Conservation (phyloP, 2,113 vertebrate species). For the Gnathonemus longibarbis region DNA sequence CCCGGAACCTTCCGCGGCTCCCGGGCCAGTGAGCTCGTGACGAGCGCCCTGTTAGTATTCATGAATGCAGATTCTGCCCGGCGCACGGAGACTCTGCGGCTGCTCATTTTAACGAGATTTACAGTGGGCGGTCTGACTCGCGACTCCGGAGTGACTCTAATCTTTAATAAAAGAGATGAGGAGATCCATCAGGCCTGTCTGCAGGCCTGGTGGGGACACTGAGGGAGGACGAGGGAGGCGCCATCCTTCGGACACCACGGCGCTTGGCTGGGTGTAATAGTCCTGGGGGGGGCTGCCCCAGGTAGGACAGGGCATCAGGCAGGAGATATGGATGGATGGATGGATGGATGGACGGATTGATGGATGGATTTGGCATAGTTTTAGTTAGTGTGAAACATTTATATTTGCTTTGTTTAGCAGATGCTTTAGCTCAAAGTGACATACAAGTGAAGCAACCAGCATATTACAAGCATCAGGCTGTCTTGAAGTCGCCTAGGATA, state of each 20-base stretch:
- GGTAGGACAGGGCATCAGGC: not conserved
- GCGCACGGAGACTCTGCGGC: not conserved
- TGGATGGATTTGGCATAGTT: conserved; percentile 85
- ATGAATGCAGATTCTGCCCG: conserved; percentile 2
- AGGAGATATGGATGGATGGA: not conserved
- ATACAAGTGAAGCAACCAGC: too few species aligned
- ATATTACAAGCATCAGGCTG: not conserved
- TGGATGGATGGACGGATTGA: not conserved
- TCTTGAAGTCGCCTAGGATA: not conserved
- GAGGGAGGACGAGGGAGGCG: not conserved
- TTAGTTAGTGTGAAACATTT: conserved; percentile 88
- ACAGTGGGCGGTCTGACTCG: not conserved
- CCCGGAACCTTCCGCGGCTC: not conserved
- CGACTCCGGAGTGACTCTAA: conserved; percentile 4
- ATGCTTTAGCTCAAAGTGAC: not conserved
- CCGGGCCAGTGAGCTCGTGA: not conserved
- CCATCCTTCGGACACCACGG: conserved; percentile 92
- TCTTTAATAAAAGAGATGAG: conserved; percentile 2
- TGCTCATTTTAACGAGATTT: conserved; percentile 16
- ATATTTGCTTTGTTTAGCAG: not conserved
- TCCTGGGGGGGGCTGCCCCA: conserved; percentile 23
- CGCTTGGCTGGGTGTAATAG: conserved; percentile 76
- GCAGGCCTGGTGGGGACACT: not conserved
- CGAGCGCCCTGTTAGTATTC: conserved; percentile 10
- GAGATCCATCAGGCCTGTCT: not conserved